Percentiles rank a stretch among this genome's conserved stretches.
Evolutionary conservation across 2,797 vertebrate species (phyloP).

Genomic region (Morelia viridis): DNA sequence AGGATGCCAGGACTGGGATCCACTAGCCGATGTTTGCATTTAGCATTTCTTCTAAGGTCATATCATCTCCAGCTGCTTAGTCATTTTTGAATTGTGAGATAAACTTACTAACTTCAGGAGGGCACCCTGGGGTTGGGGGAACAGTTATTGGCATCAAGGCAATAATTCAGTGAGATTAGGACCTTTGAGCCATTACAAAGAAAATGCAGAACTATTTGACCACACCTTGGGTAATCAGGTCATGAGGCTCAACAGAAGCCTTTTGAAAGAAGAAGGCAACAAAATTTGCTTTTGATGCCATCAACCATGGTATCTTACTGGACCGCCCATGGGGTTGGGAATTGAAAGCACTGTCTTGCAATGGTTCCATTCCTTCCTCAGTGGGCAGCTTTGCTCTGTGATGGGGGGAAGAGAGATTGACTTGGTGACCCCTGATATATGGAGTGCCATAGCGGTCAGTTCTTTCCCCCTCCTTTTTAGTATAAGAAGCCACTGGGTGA

Average conservation of each 20-base stretch:
- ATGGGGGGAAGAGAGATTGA: background rate
- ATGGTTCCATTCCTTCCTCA: no score
- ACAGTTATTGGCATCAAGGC: background rate
- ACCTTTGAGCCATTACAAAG: background rate
- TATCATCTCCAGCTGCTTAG: background rate
- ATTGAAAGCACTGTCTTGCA: no score
- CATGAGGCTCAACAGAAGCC: no score
- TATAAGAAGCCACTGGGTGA: background rate
- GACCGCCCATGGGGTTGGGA: no score
- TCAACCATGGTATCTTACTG: background rate
- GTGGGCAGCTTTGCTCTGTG: background rate
- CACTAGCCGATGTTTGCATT: background rate
- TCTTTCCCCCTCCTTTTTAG: background rate
- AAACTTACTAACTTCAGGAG: background rate
- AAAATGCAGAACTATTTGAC: background rate
- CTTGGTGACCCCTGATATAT: background rate
- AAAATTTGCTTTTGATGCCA: background rate
- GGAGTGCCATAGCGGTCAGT: background rate
- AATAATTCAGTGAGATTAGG: background rate
- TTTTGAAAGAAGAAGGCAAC: no score
- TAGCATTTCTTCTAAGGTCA: background rate
- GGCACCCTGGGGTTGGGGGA: background rate
- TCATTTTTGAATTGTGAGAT: background rate
- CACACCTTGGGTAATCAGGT: background rate
- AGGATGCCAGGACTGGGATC: background rate